Base-by-base conservation (phyloP, 2,113 vertebrate species). In the Lepus timidus region DNA sequence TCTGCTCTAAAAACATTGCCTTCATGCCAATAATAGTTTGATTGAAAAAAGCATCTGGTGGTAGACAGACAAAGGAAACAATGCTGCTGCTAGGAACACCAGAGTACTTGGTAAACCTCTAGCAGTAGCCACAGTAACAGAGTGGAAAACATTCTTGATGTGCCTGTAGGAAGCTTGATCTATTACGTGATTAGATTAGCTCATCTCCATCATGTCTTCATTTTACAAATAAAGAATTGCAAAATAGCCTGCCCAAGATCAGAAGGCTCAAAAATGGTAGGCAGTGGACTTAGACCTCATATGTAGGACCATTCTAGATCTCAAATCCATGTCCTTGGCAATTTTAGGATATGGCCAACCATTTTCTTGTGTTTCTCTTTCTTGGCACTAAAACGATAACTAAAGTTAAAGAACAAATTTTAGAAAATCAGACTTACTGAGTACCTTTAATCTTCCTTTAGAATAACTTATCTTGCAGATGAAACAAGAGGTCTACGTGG, bases 361-460 rank as follows among this genome's bases (percentile, higher is more conserved):
- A 3, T 36, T 31, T 22, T 27, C 16, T 33, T 55, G 51, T 27
- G 16, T 44, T 71, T 64, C 31, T 10, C 31, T 9, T 75, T 89
- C 51, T 80, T 36, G 13, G 44, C 84, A 58, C 49, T n/a, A 36
- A 71, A 52, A 33, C 12, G 25, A 74, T 62, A 68, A 6, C 29
- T 85, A 52, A 7, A 85, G 73, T 88, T 93, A 93, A 67, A 79
- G 44, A 67, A 27, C 3, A 91, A 71, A 67, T 76, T 80, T 95
- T 91, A 55, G 80, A 94, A 93, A 76, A 22, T 83, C 44, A 20
- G 12, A 67, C 39, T 83, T 89, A 44, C 67, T 51, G 23, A 71
- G 91, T 87, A 95, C 71, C 92, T 90, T 91, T 89, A 55, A 80
- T 87, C 80, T 84, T 65, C 85, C 88, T 90, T 11, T 49, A 44